Conservation (phyloP, 2,797 vertebrate species). For the Falco concolor region DNA sequence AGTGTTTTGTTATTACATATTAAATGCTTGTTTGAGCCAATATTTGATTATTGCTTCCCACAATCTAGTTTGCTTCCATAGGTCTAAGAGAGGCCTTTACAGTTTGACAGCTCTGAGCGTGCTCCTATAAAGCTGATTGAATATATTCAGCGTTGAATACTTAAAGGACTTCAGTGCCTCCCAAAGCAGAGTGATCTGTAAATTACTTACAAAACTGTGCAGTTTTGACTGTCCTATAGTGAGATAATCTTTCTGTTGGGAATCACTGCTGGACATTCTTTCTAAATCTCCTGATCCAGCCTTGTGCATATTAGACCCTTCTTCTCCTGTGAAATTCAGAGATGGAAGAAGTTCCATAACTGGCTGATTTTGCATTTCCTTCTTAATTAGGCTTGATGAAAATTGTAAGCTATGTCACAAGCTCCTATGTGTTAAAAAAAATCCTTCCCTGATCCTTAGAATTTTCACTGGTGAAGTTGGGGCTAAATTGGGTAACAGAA, state of each 20-base stretch:
- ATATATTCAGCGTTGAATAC: not conserved
- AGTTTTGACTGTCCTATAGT: not conserved
- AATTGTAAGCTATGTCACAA: not conserved
- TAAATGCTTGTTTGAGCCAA: not conserved
- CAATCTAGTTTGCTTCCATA: not conserved
- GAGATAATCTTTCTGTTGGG: not conserved
- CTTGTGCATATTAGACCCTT: not conserved
- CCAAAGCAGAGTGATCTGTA: not conserved
- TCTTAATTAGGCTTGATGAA: conserved; percentile 34
- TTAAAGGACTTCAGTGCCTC: not conserved
- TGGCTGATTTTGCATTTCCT: not conserved
- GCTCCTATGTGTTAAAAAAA: not conserved
- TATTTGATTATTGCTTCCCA: not conserved
- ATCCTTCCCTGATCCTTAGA: not conserved
- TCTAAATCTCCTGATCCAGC: not conserved
- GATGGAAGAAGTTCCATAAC: not conserved
- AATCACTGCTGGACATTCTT: not conserved
- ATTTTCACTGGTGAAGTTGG: not conserved
- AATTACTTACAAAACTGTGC: not conserved
- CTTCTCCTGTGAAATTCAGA: not conserved
- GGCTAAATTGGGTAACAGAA: not conserved
- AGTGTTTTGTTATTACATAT: not conserved
- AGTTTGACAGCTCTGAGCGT: not conserved
- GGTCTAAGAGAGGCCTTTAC: not conserved
- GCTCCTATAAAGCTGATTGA: not conserved